Evolutionary conservation across 2,797 vertebrate genomes (phyloP), one percentile per base, ranked within the genome.

Genomic region (Carcharodon carcharias): DNA sequence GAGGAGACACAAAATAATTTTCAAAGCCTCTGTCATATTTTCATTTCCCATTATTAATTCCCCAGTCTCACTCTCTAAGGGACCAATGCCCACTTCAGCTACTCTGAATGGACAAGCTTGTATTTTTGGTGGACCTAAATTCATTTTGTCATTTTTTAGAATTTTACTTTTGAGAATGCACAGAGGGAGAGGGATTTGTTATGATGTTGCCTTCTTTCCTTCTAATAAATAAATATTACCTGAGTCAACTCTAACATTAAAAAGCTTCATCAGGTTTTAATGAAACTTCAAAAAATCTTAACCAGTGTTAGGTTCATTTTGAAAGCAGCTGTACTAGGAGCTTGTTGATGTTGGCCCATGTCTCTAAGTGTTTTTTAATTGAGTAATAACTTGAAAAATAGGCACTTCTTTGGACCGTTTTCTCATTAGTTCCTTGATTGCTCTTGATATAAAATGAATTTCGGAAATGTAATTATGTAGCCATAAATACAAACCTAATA

Each of bases 281-380:
- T 95, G 63, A 69, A 45, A 69, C n/a, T 95, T 69, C 11, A 93
- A 21, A 69, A 95, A 95, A 95, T 69, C 35, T 14, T 63, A n/a
- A 65, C 91, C 58, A 63, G 3, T 69, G 93, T 28, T 71, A 12
- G 40, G 5, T 71, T 69, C 40, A 71, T 4, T 65, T 67, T 71
- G 40, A 71, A 71, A 71, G 8, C n/a, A 71, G 35, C 21, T 50
- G 9, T 26, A 94, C 26, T 14, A 11, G 1, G 91, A 67, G 45
- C 9, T 71, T 12, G 40, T 45, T 50, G 67, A 54, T 71, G 23
- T 69, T 95, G 65, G 65, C 40, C 92, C 23, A 28, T 45, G 40
- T 95, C 67, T 71, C 7, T 40, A 93, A 93, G 28, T 93, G 91
- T 63, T 40, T 61, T 94, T 65, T 69, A 69, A 94, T 69, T 67